Evolutionary conservation across 2,113 vertebrate genomes (phyloP), one percentile per base, ranked within the genome.

Genomic region (Sebastes schlegelii): DNA sequence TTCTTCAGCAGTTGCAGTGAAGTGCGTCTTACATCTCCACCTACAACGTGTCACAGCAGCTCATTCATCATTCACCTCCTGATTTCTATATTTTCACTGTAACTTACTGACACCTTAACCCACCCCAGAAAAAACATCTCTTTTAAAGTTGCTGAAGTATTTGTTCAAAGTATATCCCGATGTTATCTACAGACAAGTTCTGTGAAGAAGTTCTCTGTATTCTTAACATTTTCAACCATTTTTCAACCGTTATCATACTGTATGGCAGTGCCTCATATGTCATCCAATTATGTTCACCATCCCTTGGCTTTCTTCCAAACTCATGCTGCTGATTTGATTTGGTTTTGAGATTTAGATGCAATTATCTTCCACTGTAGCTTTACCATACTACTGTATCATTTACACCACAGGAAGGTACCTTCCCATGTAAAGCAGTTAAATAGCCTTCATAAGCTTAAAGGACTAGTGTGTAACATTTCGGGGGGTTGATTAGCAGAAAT

Each of bases 281-380:
- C 68, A 55, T 62, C 0, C 43, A 64, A 11, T 75, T 71, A 16
- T 26, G 7, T 62, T 67, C 10, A 40, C 43, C 55, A 6, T 0
- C 7, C 2, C 7, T 19, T 54, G n/a, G n/a, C 64, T 66, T 61
- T 66, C 42, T 21, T 62, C 8, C 66, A 9, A 17, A 4, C 3
- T 5, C 0, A 51, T 63, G 43, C 13, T 40, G 62, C 12, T 52
- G 6, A 49, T 72, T 73, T 9, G 4, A 69, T 12, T 74, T 43
- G 1, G n/a, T 34, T 49, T 49, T 70, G 4, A 23, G 34, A 70
- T 48, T 70, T 64, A n/a, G 6, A 80, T 57, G 17, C 68, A 72
- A 73, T 65, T 26, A 45, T 19, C 16, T 54, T 42, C n/a, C 6
- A 19, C 60, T 43, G 66, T 14, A 11, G 7, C 1, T 46, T 61